phyloP scores from a whole-genome alignment of 2,113 vertebrate genomes.

The Epinephelus lanceolatus region DNA sequence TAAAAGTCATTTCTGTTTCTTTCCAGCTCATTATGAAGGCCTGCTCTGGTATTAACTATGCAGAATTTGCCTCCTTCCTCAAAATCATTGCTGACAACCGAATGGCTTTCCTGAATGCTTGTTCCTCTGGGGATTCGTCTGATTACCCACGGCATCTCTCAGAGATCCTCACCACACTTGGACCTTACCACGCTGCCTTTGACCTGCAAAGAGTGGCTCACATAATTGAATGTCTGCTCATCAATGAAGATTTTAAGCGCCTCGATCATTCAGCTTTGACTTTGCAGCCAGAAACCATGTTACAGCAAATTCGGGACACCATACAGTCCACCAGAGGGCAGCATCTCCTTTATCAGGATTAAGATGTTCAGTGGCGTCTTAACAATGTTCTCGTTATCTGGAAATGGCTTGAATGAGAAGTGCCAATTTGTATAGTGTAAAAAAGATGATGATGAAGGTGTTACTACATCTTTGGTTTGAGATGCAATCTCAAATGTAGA shows the following conservation, averaged over 20 bases:
- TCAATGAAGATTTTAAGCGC: slow-evolving; percentile 90
- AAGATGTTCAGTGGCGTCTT: background rate
- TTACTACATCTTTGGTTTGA: slow-evolving; percentile 27
- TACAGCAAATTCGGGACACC: slow-evolving; percentile 87
- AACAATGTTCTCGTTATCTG: background rate
- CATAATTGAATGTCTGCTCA: slow-evolving; percentile 88
- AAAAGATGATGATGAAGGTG: slow-evolving; percentile 1
- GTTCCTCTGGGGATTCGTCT: slow-evolving; percentile 69
- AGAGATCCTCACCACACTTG: slow-evolving; percentile 77
- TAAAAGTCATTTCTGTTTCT: background rate
- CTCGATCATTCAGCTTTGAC: slow-evolving; percentile 82
- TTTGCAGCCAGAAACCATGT: slow-evolving; percentile 83
- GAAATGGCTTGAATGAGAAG: slow-evolving; percentile 58
- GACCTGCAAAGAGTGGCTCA: slow-evolving; percentile 89
- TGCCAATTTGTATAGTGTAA: slow-evolving; percentile 33
- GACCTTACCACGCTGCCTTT: slow-evolving; percentile 90
- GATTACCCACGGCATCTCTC: slow-evolving; percentile 67
- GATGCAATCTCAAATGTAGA: slow-evolving; percentile 30
- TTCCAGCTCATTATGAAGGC: slow-evolving; percentile 94
- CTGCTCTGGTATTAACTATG: slow-evolving; percentile 94
- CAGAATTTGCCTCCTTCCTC: slow-evolving; percentile 94
- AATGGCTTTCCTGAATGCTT: slow-evolving; percentile 84
- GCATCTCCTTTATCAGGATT: slow-evolving; percentile 81
- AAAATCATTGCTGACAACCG: slow-evolving; percentile 90
- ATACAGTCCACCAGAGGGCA: slow-evolving; percentile 82